These are phyloP conservation scores for Papilio polyxenes DNA, from an alignment of 1,140 invertebrate species.

Conservation along the genomic window DNA sequence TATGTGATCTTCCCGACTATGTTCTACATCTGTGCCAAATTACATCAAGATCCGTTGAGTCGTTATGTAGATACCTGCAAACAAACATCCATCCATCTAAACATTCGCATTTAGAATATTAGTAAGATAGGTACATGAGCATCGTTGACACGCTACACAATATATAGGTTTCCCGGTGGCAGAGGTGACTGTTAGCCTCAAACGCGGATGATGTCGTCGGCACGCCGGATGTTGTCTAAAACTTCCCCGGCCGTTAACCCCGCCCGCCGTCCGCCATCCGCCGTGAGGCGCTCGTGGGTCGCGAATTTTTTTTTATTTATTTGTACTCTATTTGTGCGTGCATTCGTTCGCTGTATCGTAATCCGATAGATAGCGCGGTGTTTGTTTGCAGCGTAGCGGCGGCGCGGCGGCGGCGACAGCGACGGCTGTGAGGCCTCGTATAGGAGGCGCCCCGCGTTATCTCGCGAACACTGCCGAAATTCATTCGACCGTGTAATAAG, in stretches of 20 bases:
- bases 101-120: no score
- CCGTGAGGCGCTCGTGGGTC: slow-evolving; percentile 57
- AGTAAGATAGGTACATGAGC: no score
- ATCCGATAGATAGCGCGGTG: slow-evolving; percentile 71
- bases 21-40: no score
- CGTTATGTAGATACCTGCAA: no score
- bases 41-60: no score
- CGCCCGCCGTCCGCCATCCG: slow-evolving; percentile 41
- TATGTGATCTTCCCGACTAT: no score
- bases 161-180: not conserved
- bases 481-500: slow-evolving; percentile 70
- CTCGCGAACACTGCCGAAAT: slow-evolving; percentile 66
- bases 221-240: slow-evolving; percentile 62
- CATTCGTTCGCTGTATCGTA: slow-evolving; percentile 56
- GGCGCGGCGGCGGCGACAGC: slow-evolving; percentile 50
- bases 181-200: not conserved
- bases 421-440: slow-evolving; percentile 67
- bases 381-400: slow-evolving; percentile 62
- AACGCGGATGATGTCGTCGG: slow-evolving; percentile 46
- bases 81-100: no score
- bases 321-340: slow-evolving; percentile 53
- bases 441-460: slow-evolving; percentile 73
- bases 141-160: not conserved
- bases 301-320: slow-evolving; percentile 58
- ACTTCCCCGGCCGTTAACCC: slow-evolving; percentile 67